Evolutionary conservation across 2,797 vertebrate genomes (phyloP).

Genomic region (Spinus olivaceus): DNA sequence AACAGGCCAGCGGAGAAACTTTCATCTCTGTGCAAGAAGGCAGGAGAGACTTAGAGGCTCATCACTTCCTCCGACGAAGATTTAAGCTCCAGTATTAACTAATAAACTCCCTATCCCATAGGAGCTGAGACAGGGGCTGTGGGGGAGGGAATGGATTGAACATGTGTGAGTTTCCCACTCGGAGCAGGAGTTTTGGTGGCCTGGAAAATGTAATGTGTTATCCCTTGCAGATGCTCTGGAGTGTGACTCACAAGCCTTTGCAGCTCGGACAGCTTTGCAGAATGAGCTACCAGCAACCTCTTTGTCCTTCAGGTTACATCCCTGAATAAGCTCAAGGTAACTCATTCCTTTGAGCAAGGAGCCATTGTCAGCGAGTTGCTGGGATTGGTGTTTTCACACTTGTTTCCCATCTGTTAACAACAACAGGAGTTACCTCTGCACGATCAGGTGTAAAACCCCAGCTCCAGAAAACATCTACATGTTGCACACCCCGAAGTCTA

Average conservation of each 20-base stretch:
- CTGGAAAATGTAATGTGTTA: slow-evolving; percentile 35
- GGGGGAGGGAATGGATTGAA: neutral
- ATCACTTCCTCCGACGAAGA: neutral
- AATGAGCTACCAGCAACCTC: neutral
- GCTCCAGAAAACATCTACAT: neutral
- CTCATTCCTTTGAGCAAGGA: neutral
- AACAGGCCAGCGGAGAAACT: neutral
- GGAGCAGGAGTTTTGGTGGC: slow-evolving; percentile 12
- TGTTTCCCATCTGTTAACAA: neutral
- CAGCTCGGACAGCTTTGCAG: neutral
- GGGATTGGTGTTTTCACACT: slow-evolving; percentile 4
- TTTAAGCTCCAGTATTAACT: slow-evolving; percentile 23
- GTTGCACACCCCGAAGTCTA: neutral
- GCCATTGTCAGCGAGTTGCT: neutral
- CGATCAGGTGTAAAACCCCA: neutral
- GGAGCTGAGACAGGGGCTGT: neutral
- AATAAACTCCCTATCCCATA: slow-evolving; percentile 27
- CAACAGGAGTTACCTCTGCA: neutral
- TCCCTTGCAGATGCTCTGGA: slow-evolving; percentile 13
- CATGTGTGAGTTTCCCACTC: neutral
- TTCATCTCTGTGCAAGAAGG: neutral
- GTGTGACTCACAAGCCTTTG: slow-evolving; percentile 46
- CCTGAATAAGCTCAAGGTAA: neutral
- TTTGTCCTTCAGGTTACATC: neutral
- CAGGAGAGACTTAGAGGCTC: slow-evolving; percentile 36